Conservation (phyloP, 2,113 vertebrate species). For the Pandion haliaetus region DNA sequence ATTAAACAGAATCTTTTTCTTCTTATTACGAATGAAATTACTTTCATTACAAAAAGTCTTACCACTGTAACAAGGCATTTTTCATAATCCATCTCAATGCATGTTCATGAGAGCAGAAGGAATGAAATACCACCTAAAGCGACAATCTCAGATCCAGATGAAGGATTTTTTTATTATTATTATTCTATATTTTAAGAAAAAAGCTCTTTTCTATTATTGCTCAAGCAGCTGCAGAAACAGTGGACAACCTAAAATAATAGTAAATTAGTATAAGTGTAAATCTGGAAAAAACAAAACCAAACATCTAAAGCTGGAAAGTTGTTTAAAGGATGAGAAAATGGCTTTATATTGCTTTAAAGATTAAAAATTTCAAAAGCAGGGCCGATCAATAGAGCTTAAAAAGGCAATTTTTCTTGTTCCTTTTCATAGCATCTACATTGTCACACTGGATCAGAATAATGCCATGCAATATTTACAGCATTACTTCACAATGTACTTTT, state of each 20-base stretch:
- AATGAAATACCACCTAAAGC: not conserved
- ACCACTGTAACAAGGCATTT: not conserved
- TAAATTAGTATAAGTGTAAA: not conserved
- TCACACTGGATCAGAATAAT: not conserved
- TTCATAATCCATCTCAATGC: not conserved
- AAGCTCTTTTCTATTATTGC: not conserved
- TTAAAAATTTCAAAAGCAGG: not conserved
- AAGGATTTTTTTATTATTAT: not conserved
- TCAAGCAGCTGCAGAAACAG: not conserved
- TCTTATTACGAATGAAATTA: not conserved
- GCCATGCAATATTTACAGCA: not conserved
- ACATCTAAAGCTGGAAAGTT: not conserved
- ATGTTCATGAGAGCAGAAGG: not conserved
- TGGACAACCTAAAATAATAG: not conserved
- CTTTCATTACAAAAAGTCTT: not conserved
- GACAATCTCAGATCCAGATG: not conserved
- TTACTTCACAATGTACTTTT: not conserved
- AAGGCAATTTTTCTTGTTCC: not conserved
- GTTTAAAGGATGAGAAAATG: not conserved
- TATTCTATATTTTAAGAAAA: not conserved
- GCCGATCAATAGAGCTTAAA: not conserved
- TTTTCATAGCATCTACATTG: not conserved
- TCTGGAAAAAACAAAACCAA: not conserved
- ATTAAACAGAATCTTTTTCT: not conserved
- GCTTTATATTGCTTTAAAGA: not conserved